Evolutionary conservation across 2,113 vertebrate genomes (phyloP), one percentile per base, ranked within the genome.

Genomic region (Gobius niger): DNA sequence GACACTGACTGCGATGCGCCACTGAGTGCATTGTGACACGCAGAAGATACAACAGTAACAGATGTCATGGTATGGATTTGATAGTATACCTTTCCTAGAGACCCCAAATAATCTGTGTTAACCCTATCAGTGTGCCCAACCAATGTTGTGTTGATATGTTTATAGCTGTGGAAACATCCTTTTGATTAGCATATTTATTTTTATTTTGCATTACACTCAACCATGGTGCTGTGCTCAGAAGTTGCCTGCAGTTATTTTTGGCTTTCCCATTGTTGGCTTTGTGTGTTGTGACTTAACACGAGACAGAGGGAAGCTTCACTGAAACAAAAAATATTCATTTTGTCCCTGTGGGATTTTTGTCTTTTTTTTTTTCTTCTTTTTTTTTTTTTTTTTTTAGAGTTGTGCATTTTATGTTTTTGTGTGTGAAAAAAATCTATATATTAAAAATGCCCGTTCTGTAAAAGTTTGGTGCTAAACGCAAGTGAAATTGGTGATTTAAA

Each of bases 291-390:
- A 53, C n/a, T 89, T 92, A 90, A 82, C 92, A 89, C 67, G 80
- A 83, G 85, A 84, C 85, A 76, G 88, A 63, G 47, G 73, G 77
- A 63, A 64, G 71, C 66, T 82, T 84, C 59, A 74, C 69, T 67
- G 56, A 77, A 85, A 72, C 50, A 62, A 72, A 57, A 73, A 49
- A 44, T 56, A 85, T 91, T 91, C 73, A 92, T 90, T 92, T 96
- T 93, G 94, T 98, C 95, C 95, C 95, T 11, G 92, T 96, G 95
- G 96, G 95, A 96, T 92, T 91, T 84, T 76, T n/a, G n/a, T n/a
- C n/a, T n/a, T 47, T 81, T 87, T 75, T 63, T 81, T 87, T 4
- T 34, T 2, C 5, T 34, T 34, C 2, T 91, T 83, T 75, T 63
- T 81, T 87, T 92, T 91, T 84, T 75, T 63, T 81, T 87, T 34